Conservation (phyloP, 2,797 vertebrate genomes). For the Danionella dracula region DNA sequence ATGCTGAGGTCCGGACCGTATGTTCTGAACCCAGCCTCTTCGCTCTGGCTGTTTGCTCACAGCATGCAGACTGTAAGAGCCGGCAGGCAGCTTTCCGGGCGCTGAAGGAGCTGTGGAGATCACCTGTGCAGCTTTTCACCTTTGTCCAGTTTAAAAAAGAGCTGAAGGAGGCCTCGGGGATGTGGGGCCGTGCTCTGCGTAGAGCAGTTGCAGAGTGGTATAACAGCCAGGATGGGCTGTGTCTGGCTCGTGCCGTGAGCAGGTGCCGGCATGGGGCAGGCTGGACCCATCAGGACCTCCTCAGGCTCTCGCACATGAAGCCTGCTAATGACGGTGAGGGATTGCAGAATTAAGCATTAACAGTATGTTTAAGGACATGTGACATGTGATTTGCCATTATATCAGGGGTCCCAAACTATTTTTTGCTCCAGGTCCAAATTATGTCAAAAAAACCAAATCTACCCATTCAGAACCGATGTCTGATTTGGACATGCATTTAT, state of each 20-base stretch:
- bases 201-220: slow-evolving; percentile 93
- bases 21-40: slow-evolving; percentile 76
- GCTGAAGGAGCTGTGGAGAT: slow-evolving; percentile 78
- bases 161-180: slow-evolving; percentile 85
- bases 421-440: too few relatives aligned
- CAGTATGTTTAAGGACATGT: too few relatives aligned
- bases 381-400: too few relatives aligned
- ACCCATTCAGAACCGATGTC: too few relatives aligned
- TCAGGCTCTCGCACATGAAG: slow-evolving; percentile 89
- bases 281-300: slow-evolving; percentile 92
- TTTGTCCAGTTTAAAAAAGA: slow-evolving; percentile 93
- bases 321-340: slow-evolving; percentile 83
- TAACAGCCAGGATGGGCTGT: slow-evolving; percentile 81
- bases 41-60: slow-evolving; percentile 85
- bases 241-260: slow-evolving; percentile 81
- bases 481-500: too few relatives aligned
- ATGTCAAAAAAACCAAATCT: too few relatives aligned
- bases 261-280: slow-evolving; percentile 87
- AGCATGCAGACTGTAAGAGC: slow-evolving; percentile 79
- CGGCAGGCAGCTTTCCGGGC: slow-evolving; percentile 84
- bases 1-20: slow-evolving; percentile 70
- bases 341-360: neutral
- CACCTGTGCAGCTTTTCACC: slow-evolving; percentile 82
- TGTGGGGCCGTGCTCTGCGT: slow-evolving; percentile 91
- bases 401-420: too few relatives aligned